phyloP scores from a whole-genome alignment of 2,797 vertebrate species.

The Sandelia bainsii region DNA sequence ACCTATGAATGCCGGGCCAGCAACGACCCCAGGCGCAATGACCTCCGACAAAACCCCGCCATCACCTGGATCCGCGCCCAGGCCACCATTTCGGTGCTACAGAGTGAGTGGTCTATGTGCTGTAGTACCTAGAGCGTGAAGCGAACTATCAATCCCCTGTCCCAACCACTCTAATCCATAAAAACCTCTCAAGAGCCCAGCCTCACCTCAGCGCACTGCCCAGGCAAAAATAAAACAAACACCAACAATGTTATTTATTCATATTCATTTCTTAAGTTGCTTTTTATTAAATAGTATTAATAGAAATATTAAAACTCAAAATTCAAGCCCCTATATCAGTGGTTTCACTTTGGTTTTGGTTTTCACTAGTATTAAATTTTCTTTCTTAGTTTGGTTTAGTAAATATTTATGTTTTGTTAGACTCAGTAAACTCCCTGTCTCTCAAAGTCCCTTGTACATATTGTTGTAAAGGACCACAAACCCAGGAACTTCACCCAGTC shows the following conservation, averaged over 20 bases:
- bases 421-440: slow-evolving; percentile 24
- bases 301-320: slow-evolving; percentile 3
- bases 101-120: slow-evolving; percentile 97
- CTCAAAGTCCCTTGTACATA: slow-evolving; percentile 57
- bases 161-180: slow-evolving; percentile 48
- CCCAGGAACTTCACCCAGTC: slow-evolving; percentile 66
- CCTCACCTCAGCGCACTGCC: slow-evolving; percentile 33
- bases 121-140: slow-evolving; percentile 88
- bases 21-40: slow-evolving; percentile 98
- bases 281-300: slow-evolving; percentile 4
- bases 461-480: slow-evolving; percentile 77
- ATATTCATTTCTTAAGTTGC: slow-evolving; percentile 12
- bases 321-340: slow-evolving; percentile 22
- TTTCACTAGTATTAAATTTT: slow-evolving; percentile 17
- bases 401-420: slow-evolving; percentile 33
- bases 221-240: slow-evolving; percentile 39
- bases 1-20: slow-evolving; percentile 99
- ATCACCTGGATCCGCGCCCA: slow-evolving; percentile 99
- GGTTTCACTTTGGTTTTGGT: slow-evolving; percentile 41
- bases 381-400: slow-evolving; percentile 23
- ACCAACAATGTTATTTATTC: slow-evolving; percentile 12
- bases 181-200: slow-evolving; percentile 30
- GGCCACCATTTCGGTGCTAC: slow-evolving; percentile 98
- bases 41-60: slow-evolving; percentile 97
- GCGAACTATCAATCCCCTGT: slow-evolving; percentile 47